These are phyloP conservation scores for Leptoclinus maculatus DNA, from an alignment of 2,797 vertebrate genomes.

Conservation along the genomic window DNA sequence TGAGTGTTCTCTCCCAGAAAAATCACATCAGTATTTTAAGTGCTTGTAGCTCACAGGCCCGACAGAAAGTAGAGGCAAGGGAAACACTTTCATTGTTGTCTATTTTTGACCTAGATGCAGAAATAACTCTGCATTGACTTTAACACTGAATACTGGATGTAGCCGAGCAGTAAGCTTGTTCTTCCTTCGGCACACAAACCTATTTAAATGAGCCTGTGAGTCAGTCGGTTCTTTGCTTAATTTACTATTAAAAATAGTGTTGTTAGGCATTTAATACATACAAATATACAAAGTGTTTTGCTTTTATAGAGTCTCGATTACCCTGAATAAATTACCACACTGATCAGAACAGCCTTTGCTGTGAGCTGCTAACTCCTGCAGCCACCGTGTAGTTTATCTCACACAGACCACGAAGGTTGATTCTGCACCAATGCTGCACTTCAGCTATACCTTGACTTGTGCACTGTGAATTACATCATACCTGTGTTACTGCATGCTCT, in stretches of 20 bases:
- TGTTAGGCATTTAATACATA: constrained; percentile 46
- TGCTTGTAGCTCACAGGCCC: constrained; percentile 53
- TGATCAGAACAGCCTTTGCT: constrained; percentile 22
- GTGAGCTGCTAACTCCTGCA: constrained; percentile 23
- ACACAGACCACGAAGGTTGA: constrained; percentile 13
- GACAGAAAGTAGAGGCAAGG: constrained; percentile 62
- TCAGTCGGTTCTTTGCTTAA: constrained; percentile 34
- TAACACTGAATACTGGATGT: constrained; percentile 49
- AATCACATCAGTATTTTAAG: constrained; percentile 63
- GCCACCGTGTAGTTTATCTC: constrained; percentile 18
- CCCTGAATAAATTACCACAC: constrained; percentile 44
- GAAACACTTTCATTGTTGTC: constrained; percentile 73
- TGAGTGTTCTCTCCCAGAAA: constrained; percentile 50
- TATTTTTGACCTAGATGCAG: constrained; percentile 79
- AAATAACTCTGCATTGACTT: constrained; percentile 71
- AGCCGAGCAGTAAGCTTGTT: constrained; percentile 47
- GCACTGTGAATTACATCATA: constrained; percentile 24
- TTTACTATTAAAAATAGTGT: constrained; percentile 43
- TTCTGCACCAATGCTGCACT: constrained; percentile 17
- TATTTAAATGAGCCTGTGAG: constrained; percentile 43
- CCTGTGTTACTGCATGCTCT: constrained; percentile 19
- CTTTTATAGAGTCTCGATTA: constrained; percentile 45
- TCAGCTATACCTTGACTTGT: constrained; percentile 38
- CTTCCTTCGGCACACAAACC: constrained; percentile 41
- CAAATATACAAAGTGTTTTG: constrained; percentile 49